Evolutionary conservation across 2,113 vertebrate genomes (phyloP), one percentile per base, ranked within the genome.

Genomic region (Albula glossodonta): DNA sequence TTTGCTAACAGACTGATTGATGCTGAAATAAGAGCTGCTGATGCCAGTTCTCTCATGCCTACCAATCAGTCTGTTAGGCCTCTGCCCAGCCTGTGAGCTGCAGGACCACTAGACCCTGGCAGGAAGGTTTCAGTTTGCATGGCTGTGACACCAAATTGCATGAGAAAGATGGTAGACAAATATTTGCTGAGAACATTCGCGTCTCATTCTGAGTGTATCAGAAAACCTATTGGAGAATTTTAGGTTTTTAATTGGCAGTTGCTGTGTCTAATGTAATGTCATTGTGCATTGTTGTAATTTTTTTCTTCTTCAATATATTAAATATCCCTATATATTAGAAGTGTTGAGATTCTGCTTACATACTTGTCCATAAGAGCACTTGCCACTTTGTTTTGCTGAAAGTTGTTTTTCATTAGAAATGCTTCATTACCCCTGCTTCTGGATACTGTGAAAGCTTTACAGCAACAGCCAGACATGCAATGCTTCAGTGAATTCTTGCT

Each of bases 1-100:
- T 53, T 82, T 77, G 74, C 63, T 56, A 56, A 52, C 31, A 57
- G 78, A 25, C 80, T 70, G 80, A 82, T 82, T 82, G 80, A 53
- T 53, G 80, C 31, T 52, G 51, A 78, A 53, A 31, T 78, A 19
- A 78, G 74, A 22, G 74, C 31, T 2, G 4, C 25, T 57, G 52
- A 41, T 82, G 51, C 13, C 22, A 57, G 53, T 53, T 57, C 81
- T 60, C n/a, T 60, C n/a, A 7, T 60, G 81, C 81, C 81, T 57
- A 48, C 81, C 51, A 60, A 57, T 53, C 53, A 82, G 53, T n/a
- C 81, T 8, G 53, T 48, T 5, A 57, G 52, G 31, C 19, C 52
- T 82, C 81, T 41, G 17, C 51, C 81, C 31, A 41, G 25, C 81
- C n/a, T 53, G 25, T 49, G 22, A n/a, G 6, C 17, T 19, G 50